A percentile compares a stretch with the other conserved stretches of the same genome.
Evolutionary conservation across 1,140 invertebrate genomes (phyloP).

Genomic region (Semibalanus balanoides): DNA sequence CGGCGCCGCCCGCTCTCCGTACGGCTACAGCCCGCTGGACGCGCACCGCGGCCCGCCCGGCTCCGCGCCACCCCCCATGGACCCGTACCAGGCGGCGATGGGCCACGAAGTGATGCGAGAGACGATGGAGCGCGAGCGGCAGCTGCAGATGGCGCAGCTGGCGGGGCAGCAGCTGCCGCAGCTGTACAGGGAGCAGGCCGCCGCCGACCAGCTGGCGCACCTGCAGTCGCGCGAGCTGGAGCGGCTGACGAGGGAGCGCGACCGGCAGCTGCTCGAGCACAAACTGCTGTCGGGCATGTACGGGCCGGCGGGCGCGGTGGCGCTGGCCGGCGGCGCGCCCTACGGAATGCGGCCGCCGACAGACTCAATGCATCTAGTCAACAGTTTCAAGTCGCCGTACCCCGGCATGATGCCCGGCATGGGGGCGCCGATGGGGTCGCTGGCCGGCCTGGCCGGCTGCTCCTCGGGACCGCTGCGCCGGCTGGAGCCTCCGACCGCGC

Average conservation of each 20-base stretch:
- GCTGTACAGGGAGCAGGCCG: neutral
- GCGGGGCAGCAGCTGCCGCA: too few relatives aligned
- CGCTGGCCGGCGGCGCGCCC: too few relatives aligned
- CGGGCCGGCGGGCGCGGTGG: too few relatives aligned
- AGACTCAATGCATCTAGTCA: neutral
- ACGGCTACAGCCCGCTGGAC: neutral
- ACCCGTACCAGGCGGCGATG: neutral
- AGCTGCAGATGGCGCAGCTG: neutral
- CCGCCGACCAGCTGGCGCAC: neutral
- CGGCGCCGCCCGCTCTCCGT: neutral
- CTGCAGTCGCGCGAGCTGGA: neutral
- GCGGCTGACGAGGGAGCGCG: neutral
- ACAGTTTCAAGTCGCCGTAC: neutral
- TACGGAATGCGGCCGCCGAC: neutral
- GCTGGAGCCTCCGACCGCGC: neutral
- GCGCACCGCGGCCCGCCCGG: too few relatives aligned
- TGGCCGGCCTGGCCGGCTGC: neutral
- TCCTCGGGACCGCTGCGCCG: neutral
- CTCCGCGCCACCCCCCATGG: neutral
- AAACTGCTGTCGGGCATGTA: neutral
- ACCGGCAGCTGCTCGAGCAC: neutral
- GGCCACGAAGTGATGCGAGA: neutral
- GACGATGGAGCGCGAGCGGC: neutral
- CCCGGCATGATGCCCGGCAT: neutral
- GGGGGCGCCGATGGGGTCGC: neutral